A percentile compares a stretch with the other conserved stretches of the same genome.
phyloP scores from a whole-genome alignment of 1,140 invertebrate genomes.

The Lasioglossum albipes region DNA sequence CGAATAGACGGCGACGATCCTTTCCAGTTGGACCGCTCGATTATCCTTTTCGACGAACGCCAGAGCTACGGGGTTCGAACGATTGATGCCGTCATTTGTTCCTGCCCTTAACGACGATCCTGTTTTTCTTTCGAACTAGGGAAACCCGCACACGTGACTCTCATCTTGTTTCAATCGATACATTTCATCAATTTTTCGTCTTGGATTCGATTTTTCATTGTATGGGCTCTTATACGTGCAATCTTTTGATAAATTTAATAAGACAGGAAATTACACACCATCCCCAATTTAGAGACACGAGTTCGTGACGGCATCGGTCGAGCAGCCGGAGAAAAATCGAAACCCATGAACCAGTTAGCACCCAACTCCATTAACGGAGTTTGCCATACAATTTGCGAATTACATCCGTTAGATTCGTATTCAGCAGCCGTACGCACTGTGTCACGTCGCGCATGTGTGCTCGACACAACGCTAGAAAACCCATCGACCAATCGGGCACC shows the following conservation, averaged over 20 bases:
- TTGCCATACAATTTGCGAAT: background rate
- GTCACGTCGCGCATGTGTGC: constrained; percentile 51
- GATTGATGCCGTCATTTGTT: constrained; percentile 1
- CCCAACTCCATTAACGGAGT: background rate
- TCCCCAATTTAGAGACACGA: too few relatives aligned
- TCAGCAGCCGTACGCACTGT: background rate
- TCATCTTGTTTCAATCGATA: too few relatives aligned
- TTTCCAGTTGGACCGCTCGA: constrained; percentile 15
- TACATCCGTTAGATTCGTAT: background rate
- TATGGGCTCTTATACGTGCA: too few relatives aligned
- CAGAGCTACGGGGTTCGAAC: background rate
- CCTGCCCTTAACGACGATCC: background rate
- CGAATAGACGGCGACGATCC: constrained; percentile 34
- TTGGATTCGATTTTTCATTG: too few relatives aligned
- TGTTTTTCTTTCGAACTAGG: background rate
- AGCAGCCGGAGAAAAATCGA: background rate
- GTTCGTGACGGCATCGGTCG: background rate
- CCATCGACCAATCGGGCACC: constrained; percentile 67
- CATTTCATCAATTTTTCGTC: too few relatives aligned
- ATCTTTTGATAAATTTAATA: too few relatives aligned
- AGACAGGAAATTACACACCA: too few relatives aligned
- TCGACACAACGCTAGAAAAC: constrained; percentile 48
- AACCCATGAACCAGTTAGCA: background rate
- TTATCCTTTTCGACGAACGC: constrained; percentile 10
- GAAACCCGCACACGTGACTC: background rate